These are phyloP conservation scores for Tenthredo distinguenda DNA, from an alignment of 2,888 invertebrate genomes.

Conservation along the genomic window DNA sequence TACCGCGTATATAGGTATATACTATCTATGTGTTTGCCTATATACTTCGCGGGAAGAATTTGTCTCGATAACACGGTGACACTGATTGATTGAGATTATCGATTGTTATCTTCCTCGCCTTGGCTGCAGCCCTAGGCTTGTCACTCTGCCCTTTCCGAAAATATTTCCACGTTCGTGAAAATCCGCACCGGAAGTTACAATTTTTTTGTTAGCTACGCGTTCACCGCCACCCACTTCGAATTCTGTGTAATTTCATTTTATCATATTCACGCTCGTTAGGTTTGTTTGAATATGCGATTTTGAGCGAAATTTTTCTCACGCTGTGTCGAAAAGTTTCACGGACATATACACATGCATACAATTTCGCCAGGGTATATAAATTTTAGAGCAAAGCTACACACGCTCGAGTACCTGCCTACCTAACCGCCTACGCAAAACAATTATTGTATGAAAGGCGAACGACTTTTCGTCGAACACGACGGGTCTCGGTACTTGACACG, in stretches of 20 bases:
- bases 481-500: slow-evolving; percentile 28
- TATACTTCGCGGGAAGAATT: not conserved
- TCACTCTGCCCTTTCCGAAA: not conserved
- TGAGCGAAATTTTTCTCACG: not conserved
- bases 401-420: not conserved
- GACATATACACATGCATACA: not conserved
- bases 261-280: not conserved
- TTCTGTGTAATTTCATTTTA: not conserved
- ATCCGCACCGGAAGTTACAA: not conserved
- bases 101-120: slow-evolving; percentile 6
- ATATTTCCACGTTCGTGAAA: not conserved
- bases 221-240: not conserved
- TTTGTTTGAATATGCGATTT: not conserved
- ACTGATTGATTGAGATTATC: slow-evolving; percentile 48
- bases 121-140: not conserved
- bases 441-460: slow-evolving; percentile 39
- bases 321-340: not conserved
- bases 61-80: slow-evolving; percentile 30
- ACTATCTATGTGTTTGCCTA: not conserved
- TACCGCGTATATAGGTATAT: too few species aligned
- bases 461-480: slow-evolving; percentile 38
- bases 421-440: slow-evolving; percentile 10
- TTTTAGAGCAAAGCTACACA: not conserved
- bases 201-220: not conserved
- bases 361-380: not conserved